phyloP scores from a whole-genome alignment of 2,113 vertebrate species.

The Oriolus oriolus region DNA sequence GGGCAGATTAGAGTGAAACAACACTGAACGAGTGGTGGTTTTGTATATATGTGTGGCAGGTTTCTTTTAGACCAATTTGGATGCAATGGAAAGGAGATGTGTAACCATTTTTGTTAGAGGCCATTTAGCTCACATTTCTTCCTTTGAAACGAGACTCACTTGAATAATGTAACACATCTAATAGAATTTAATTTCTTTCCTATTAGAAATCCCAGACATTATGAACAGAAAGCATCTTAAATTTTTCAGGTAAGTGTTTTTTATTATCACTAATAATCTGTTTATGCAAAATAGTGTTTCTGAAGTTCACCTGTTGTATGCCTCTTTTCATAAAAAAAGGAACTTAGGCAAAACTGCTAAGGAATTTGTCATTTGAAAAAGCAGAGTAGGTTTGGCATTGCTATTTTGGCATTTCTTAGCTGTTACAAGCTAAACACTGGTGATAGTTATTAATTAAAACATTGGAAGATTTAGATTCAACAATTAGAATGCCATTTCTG shows the following conservation, averaged over 20 bases:
- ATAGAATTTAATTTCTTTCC: constrained; percentile 36
- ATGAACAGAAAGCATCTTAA: constrained; percentile 85
- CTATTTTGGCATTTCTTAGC: background rate
- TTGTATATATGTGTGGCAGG: background rate
- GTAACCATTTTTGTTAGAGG: background rate
- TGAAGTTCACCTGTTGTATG: background rate
- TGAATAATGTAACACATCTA: background rate
- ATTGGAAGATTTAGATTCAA: background rate
- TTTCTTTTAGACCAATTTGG: background rate
- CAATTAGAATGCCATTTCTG: background rate
- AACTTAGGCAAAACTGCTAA: background rate
- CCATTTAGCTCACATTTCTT: background rate
- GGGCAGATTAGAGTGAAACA: background rate
- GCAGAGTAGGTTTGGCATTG: background rate
- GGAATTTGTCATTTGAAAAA: background rate
- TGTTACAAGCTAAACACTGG: background rate
- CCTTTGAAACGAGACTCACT: background rate
- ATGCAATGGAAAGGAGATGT: background rate
- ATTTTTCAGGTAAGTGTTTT: constrained; percentile 83
- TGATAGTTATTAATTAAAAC: background rate
- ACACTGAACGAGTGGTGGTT: background rate
- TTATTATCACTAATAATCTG: background rate
- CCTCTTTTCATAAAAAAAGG: background rate
- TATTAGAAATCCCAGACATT: constrained; percentile 91
- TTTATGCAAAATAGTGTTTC: background rate